Evolutionary conservation across 2,797 vertebrate genomes (phyloP).

Genomic region (Epinephelus awoara): DNA sequence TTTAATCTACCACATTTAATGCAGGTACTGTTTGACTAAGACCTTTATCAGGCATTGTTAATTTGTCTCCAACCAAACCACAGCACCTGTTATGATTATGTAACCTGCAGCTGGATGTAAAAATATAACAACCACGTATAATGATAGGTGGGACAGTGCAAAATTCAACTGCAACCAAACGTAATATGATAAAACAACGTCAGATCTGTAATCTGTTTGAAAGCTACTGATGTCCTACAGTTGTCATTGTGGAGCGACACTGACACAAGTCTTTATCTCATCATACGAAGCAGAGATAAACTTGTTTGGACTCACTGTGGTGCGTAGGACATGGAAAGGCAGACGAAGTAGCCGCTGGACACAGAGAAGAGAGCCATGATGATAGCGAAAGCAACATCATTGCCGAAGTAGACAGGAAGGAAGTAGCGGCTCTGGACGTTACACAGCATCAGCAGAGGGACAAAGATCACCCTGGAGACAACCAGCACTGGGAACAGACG

Average conservation of each 20-base stretch:
- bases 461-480: constrained; percentile 85
- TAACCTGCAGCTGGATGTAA: not conserved
- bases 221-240: not conserved
- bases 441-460: constrained; percentile 91
- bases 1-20: not conserved
- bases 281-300: not conserved
- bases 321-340: constrained; percentile 91
- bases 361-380: constrained; percentile 90
- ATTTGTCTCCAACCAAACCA: not conserved
- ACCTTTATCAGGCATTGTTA: not conserved
- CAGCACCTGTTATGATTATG: not conserved
- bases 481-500: constrained; percentile 86
- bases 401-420: constrained; percentile 83
- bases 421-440: constrained; percentile 81
- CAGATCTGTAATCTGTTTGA: not conserved
- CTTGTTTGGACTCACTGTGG: constrained; percentile 84
- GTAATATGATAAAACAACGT: not conserved
- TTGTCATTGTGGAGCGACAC: not conserved
- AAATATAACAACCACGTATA: not conserved
- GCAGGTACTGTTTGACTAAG: not conserved
- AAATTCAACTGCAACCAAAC: not conserved
- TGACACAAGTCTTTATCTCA: not conserved
- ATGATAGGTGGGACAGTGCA: not conserved
- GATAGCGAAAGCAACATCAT: constrained; percentile 82
- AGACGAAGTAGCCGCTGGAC: constrained; percentile 91